These are phyloP conservation scores for Stegastes partitus DNA, from an alignment of 2,113 vertebrate genomes.

Conservation along the genomic window DNA sequence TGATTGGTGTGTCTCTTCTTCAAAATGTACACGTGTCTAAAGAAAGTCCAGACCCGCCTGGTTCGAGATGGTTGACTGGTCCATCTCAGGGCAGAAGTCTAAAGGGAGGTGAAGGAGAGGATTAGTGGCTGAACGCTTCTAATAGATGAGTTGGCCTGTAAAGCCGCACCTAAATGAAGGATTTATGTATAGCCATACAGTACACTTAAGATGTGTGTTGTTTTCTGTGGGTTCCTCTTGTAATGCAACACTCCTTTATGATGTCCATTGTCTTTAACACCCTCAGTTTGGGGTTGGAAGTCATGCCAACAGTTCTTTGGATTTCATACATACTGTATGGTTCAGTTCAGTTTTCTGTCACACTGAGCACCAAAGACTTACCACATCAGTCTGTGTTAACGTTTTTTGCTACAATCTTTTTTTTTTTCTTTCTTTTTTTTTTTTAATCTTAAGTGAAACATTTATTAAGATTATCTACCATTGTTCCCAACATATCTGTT, in stretches of 20 bases:
- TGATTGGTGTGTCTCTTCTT: slow-evolving; percentile 5
- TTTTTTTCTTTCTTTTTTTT: slow-evolving; percentile 4
- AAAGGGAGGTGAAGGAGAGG: slow-evolving; percentile 32
- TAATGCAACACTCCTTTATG: slow-evolving; percentile 48
- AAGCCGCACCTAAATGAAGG: slow-evolving; percentile 58
- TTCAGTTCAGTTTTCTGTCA: slow-evolving; percentile 42
- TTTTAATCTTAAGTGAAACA: slow-evolving; percentile 24
- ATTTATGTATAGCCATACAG: slow-evolving; percentile 69
- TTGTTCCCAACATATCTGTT: slow-evolving; percentile 44
- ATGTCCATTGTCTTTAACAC: slow-evolving; percentile 27
- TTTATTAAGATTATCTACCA: slow-evolving; percentile 10
- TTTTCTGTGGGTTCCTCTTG: slow-evolving; percentile 45
- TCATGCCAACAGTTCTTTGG: slow-evolving; percentile 51
- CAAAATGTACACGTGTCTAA: neutral
- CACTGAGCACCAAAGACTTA: slow-evolving; percentile 75
- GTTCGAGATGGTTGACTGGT: slow-evolving; percentile 30
- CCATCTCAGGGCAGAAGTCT: slow-evolving; percentile 43
- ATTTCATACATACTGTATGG: slow-evolving; percentile 8
- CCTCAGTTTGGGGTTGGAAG: slow-evolving; percentile 31
- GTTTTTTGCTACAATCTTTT: neutral
- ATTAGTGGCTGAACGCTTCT: slow-evolving; percentile 24
- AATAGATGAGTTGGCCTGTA: slow-evolving; percentile 23
- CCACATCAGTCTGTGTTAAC: slow-evolving; percentile 12
- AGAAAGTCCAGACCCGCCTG: slow-evolving; percentile 24
- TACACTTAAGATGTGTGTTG: slow-evolving; percentile 33